These are phyloP conservation scores for Plutomurus gul DNA, from an alignment of 1,140 invertebrate species.

Conservation along the genomic window DNA sequence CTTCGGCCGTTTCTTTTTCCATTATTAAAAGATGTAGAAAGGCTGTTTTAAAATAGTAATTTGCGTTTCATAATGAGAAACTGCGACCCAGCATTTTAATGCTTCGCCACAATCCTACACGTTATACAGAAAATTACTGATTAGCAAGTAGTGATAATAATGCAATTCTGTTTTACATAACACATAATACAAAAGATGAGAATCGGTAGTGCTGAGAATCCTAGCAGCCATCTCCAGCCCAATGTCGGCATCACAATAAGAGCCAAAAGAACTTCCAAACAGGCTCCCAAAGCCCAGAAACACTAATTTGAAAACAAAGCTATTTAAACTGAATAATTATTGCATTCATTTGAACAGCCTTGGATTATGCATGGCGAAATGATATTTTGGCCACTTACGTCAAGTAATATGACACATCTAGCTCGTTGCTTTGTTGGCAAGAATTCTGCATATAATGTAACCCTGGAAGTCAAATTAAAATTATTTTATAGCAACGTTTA, in stretches of 20 bases:
- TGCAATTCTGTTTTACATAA: conserved; percentile 45
- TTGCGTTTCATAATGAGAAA: too few relatives aligned
- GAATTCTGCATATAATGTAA: conserved; percentile 96
- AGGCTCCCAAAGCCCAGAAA: conserved; percentile 94
- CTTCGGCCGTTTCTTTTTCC: too few relatives aligned
- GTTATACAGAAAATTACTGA: background rate
- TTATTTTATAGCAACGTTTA: conserved; percentile 38
- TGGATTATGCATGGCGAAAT: background rate
- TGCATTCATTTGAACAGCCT: conserved; percentile 45
- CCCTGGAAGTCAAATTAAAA: conserved; percentile 64
- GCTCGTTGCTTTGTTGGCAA: conserved; percentile 88
- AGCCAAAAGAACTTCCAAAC: conserved; percentile 87
- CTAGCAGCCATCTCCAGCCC: conserved; percentile 89
- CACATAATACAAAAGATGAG: conserved; percentile 70
- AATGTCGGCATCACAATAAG: conserved; percentile 88
- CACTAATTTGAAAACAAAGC: conserved; percentile 65
- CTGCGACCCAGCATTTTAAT: too few relatives aligned
- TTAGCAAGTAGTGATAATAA: background rate
- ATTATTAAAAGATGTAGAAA: too few relatives aligned
- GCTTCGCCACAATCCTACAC: background rate
- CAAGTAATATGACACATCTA: conserved; percentile 90
- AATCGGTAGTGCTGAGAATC: conserved; percentile 83
- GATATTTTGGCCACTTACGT: conserved; percentile 70
- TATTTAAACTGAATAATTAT: conserved; percentile 55
- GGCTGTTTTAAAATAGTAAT: too few relatives aligned